phyloP scores from a whole-genome alignment of 1,140 invertebrate genomes.

The Solen grandis region DNA sequence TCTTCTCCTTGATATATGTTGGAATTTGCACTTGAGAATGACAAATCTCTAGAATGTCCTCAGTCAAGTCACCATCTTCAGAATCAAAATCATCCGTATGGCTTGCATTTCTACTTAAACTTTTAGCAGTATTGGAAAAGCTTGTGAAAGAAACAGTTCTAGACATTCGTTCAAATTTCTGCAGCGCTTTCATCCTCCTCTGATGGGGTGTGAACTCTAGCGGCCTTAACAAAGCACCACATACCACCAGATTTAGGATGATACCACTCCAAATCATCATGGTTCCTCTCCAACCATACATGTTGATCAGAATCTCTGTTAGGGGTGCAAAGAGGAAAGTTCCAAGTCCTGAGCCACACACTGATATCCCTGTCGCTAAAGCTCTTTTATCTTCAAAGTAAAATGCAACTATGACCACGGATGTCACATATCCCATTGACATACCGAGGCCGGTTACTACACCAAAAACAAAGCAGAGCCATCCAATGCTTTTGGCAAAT shows the following conservation, averaged over 20 bases:
- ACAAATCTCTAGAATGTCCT: slow-evolving; percentile 56
- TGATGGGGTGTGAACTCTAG: slow-evolving; percentile 81
- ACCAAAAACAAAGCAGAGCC: slow-evolving; percentile 92
- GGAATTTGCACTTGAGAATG: slow-evolving; percentile 71
- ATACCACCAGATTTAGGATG: slow-evolving; percentile 89
- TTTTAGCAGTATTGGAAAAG: slow-evolving; percentile 8
- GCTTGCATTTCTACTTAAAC: slow-evolving; percentile 48
- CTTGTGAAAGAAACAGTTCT: slow-evolving; percentile 53
- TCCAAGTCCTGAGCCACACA: slow-evolving; percentile 80
- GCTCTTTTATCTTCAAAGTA: slow-evolving; percentile 96
- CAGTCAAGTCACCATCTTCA: slow-evolving; percentile 34
- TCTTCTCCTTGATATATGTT: slow-evolving; percentile 67
- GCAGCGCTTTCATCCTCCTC: slow-evolving; percentile 65
- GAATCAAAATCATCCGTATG: slow-evolving; percentile 54
- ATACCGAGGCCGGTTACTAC: slow-evolving; percentile 92
- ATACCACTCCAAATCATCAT: slow-evolving; percentile 91
- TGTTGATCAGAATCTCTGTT: slow-evolving; percentile 73
- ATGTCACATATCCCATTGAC: slow-evolving; percentile 92
- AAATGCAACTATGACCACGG: slow-evolving; percentile 87
- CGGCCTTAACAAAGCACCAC: slow-evolving; percentile 90
- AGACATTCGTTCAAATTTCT: slow-evolving; percentile 72
- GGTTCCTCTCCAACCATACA: slow-evolving; percentile 81
- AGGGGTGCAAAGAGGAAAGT: slow-evolving; percentile 79
- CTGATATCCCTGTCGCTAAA: slow-evolving; percentile 93
- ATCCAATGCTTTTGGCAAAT: slow-evolving; percentile 79